Base-by-base conservation (phyloP, 64 coral and sea anemone species). In the Montipora sp. region DNA sequence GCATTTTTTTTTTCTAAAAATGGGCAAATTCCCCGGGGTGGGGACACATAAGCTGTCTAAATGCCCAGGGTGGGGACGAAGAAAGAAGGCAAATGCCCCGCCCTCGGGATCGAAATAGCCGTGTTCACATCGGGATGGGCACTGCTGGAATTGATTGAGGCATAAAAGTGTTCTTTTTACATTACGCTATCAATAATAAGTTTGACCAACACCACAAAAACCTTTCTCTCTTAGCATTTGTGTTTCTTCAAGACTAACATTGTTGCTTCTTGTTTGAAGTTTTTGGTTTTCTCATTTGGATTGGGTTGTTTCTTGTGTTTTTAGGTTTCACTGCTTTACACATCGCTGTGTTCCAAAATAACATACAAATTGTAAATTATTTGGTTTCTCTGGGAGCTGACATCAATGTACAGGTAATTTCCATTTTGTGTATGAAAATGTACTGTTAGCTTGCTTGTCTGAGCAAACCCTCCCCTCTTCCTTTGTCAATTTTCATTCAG, bases 301-400 rank as follows among this genome's bases (percentile, higher is more conserved):
- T 63, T 94, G 13, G 46, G 66, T 48, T 94, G 14, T 48, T 16
- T 59, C 10, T 48, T 66, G 53, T 75, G 13, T 22, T 48, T 23
- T 24, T 47, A 97, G 95, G 95, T 7, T 97, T 92, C 58, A 87
- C 95, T 11, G 92, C 95, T 2, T 73, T 97, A 14, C 95, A 97
- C 66, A 80, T 14, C 2, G 95, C 95, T 20, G 95, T 94, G 27
- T 73, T 74, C 59, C 18, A 19, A 8, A 92, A 92, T 15, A 87
- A 18, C 77, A 15, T 65, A 47, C 80, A 87, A 27, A 90, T 90
- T 80, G 89, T 94, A 0, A 75, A 24, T 83, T 24, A 87, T 75
- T 60, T 98, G 6, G 78, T 83, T 6, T 74, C 77, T 49, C 73
- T 98, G 78, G 95, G 95, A 88, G 95, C 92, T 3, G 75, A 98